Evolutionary conservation across 2,888 invertebrate species (phyloP).

Genomic region (Capitulum mitella): DNA sequence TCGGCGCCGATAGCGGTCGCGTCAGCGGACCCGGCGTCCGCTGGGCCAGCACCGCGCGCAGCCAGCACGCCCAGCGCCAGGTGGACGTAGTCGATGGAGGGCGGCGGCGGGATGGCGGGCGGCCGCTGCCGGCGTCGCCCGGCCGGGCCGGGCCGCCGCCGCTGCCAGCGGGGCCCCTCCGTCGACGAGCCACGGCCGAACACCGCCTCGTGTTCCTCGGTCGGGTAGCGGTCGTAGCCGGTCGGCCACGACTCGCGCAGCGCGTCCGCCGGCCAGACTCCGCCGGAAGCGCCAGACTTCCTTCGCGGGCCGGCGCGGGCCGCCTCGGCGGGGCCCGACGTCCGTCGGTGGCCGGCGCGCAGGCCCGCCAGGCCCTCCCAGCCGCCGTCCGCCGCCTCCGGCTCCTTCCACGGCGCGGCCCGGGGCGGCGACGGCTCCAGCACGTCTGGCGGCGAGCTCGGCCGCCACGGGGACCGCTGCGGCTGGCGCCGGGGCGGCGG

Average conservation of each 20-base stretch:
- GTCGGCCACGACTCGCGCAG: neutral
- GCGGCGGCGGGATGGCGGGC: neutral
- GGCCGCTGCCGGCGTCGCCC: neutral
- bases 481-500: neutral
- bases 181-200: neutral
- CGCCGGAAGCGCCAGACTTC: no score
- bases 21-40: no score
- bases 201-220: neutral
- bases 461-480: neutral
- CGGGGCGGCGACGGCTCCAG: neutral
- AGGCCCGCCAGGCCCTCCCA: no score
- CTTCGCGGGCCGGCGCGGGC: no score
- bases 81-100: neutral
- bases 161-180: neutral
- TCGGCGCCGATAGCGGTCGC: no score
- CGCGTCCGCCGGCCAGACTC: neutral
- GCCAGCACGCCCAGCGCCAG: neutral
- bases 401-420: neutral
- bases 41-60: no score
- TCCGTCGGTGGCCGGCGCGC: no score
- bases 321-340: no score
- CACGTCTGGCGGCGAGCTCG: neutral
- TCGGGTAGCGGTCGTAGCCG: neutral
- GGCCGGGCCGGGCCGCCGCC: neutral
- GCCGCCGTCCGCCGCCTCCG: no score